Evolutionary conservation across 2,113 vertebrate genomes (phyloP).

Genomic region (Enhydra lutris): DNA sequence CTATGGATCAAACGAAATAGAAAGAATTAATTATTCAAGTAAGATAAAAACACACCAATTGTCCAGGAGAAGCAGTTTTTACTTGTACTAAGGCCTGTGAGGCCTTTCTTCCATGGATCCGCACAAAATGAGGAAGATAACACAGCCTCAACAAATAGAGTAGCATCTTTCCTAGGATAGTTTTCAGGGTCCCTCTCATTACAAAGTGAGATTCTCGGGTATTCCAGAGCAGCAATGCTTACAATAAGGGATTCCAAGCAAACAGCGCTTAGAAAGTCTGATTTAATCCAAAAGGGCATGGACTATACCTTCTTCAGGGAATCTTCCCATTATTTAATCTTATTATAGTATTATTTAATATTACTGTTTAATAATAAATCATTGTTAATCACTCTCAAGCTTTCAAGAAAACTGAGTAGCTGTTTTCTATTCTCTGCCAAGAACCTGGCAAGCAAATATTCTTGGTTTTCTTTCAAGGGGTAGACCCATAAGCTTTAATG

Average conservation of each 20-base stretch:
- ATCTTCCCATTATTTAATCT: background rate
- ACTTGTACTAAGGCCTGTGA: background rate
- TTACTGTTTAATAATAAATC: background rate
- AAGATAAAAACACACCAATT: background rate
- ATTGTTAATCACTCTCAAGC: background rate
- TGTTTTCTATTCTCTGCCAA: slow-evolving; percentile 1
- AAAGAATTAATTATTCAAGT: background rate
- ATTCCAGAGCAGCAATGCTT: background rate
- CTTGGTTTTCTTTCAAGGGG: background rate
- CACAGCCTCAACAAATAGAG: background rate
- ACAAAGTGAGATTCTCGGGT: background rate
- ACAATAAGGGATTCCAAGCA: background rate
- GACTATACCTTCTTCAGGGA: background rate
- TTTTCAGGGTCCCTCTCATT: background rate
- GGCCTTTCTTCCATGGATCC: background rate
- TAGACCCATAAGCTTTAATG: background rate
- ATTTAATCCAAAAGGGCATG: background rate
- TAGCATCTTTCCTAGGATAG: background rate
- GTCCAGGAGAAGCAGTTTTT: background rate
- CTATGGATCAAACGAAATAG: background rate
- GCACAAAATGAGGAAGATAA: background rate
- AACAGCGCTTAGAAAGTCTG: background rate
- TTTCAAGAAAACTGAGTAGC: background rate
- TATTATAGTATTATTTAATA: background rate
- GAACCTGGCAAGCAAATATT: background rate